Conservation (phyloP, 1,140 invertebrate species). For the Papilio machaon region DNA sequence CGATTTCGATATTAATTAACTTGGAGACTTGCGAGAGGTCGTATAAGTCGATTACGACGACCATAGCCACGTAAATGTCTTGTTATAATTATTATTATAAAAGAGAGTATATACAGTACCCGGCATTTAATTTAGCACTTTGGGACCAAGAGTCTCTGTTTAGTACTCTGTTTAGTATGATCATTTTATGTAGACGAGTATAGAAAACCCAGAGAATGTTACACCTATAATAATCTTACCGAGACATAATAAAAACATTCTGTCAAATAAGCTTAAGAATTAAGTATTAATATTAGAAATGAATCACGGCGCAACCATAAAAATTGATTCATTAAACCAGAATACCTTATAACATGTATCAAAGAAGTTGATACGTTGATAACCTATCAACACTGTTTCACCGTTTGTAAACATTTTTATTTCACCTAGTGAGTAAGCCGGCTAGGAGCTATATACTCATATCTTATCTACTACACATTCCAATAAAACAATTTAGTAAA, state of each 20-base stretch:
- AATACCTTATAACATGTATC: slow-evolving; percentile 6
- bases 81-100: neutral
- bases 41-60: neutral
- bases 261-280: neutral
- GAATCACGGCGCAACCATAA: neutral
- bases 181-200: neutral
- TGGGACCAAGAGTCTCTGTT: neutral
- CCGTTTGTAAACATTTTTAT: slow-evolving; percentile 13
- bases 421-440: neutral
- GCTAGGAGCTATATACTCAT: neutral
- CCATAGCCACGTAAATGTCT: neutral
- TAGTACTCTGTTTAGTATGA: neutral
- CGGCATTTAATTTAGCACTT: neutral
- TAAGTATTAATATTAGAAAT: neutral
- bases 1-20: slow-evolving; percentile 33
- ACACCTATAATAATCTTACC: neutral
- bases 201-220: neutral
- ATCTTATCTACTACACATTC: neutral
- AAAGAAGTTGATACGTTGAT: neutral
- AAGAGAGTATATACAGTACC: neutral
- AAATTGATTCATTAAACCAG: neutral
- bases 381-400: neutral
- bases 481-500: neutral
- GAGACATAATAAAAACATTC: neutral
- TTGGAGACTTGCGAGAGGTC: slow-evolving; percentile 12